These are phyloP conservation scores for Bubo blakistoni DNA, from an alignment of 2,113 vertebrate species.

Conservation along the genomic window DNA sequence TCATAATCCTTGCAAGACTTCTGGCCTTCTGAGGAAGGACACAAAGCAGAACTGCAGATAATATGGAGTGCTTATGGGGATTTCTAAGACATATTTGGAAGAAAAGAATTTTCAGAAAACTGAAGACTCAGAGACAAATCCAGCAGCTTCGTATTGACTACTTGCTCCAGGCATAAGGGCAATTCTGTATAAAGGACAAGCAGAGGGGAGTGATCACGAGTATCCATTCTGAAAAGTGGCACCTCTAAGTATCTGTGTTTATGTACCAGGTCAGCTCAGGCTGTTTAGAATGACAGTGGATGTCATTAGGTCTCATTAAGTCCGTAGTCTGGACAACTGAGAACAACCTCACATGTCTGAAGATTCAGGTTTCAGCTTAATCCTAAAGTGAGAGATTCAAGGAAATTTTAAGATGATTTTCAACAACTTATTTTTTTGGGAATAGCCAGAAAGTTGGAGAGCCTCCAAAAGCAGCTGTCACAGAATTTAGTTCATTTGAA, in stretches of 20 bases:
- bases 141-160: fast-evolving
- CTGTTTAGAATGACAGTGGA: background rate
- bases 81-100: background rate
- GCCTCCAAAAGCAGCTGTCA: background rate
- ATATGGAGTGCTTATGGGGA: background rate
- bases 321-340: background rate
- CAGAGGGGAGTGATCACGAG: fast-evolving
- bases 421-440: background rate
- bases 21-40: background rate
- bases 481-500: background rate
- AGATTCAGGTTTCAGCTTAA: background rate
- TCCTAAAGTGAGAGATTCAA: background rate
- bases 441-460: background rate
- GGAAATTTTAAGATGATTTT: background rate
- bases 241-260: background rate
- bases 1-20: background rate
- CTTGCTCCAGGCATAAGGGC: background rate
- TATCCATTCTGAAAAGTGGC: background rate
- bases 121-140: background rate
- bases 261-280: background rate
- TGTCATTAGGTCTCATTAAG: background rate
- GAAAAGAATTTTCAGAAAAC: background rate
- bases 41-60: background rate
- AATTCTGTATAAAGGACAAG: background rate
- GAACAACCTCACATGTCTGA: background rate